Conservation (phyloP, 1,140 invertebrate species). For the Bombus superbus region DNA sequence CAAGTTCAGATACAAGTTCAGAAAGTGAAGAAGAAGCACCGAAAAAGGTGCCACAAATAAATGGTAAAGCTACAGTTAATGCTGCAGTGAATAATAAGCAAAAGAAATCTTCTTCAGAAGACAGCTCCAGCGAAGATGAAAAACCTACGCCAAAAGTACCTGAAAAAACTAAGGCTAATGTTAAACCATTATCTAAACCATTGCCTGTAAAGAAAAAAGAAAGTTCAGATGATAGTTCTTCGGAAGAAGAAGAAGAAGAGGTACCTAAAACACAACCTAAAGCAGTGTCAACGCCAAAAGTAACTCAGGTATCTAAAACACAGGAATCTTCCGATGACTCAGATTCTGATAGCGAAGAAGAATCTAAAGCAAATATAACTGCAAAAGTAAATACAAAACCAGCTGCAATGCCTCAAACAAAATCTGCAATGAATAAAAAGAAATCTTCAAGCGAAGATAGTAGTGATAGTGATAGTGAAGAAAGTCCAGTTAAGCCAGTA, state of each 20-base stretch:
- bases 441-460: conserved; percentile 70
- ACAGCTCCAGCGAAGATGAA: conserved; percentile 71
- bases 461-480: conserved; percentile 59
- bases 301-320: conserved; percentile 35
- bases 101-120: conserved; percentile 59
- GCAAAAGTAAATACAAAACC: conserved; percentile 36
- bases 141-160: conserved; percentile 61
- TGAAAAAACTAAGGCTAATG: conserved; percentile 51
- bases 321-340: conserved; percentile 61
- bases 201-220: conserved; percentile 77
- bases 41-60: conserved; percentile 66
- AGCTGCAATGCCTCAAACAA: background rate
- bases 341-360: conserved; percentile 56
- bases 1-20: conserved; percentile 80
- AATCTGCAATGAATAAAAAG: conserved; percentile 24
- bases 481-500: conserved; percentile 49
- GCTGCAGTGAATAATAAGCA: conserved; percentile 48
- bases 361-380: conserved; percentile 31
- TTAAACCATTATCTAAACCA: conserved; percentile 52
- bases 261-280: conserved; percentile 20
- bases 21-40: conserved; percentile 74
- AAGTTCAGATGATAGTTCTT: conserved; percentile 79
- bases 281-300: conserved; percentile 28
- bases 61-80: conserved; percentile 58
- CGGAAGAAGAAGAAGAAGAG: conserved; percentile 77